A percentile compares a stretch with the other conserved stretches of the same genome.
These are phyloP conservation scores for Agrochola litura DNA, from an alignment of 2,888 invertebrate species.

Conservation along the genomic window DNA sequence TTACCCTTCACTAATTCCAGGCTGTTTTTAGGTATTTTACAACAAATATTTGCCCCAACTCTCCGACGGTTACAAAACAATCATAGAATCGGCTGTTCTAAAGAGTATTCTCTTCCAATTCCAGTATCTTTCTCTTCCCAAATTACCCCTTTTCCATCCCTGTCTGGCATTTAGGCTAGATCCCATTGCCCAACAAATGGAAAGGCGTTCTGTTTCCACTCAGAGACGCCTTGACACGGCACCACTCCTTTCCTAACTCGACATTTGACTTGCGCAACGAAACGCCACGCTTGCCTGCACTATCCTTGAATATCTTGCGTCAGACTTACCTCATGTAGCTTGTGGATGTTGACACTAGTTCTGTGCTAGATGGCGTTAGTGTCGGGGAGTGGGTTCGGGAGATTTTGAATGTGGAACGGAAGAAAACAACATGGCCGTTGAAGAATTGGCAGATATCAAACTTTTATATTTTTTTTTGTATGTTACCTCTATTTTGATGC, in stretches of 20 bases:
- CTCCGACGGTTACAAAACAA: not conserved
- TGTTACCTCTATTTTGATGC: not conserved
- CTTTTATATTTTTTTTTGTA: not conserved
- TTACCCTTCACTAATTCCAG: constrained; percentile 30
- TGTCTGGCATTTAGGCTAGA: constrained; percentile 75
- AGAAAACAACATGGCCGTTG: constrained; percentile 26
- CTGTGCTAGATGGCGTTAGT: constrained; percentile 63
- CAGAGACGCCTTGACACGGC: constrained; percentile 79
- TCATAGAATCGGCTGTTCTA: not conserved
- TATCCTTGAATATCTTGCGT: constrained; percentile 74
- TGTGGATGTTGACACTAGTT: constrained; percentile 41
- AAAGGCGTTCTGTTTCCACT: constrained; percentile 78
- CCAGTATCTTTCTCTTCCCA: not conserved
- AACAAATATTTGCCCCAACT: not conserved
- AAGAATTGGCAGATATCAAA: not conserved
- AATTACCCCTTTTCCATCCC: constrained; percentile 24
- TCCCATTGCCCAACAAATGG: constrained; percentile 83
- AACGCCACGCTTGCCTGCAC: constrained; percentile 68
- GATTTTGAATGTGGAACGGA: constrained; percentile 21
- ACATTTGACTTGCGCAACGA: constrained; percentile 80
- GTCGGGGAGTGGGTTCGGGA: constrained; percentile 21
- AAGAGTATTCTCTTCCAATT: not conserved
- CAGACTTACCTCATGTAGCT: constrained; percentile 71
- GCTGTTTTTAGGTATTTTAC: constrained; percentile 71
- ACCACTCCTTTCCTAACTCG: constrained; percentile 86